phyloP scores from a whole-genome alignment of 2,113 vertebrate genomes.

The Neotoma lepida region DNA sequence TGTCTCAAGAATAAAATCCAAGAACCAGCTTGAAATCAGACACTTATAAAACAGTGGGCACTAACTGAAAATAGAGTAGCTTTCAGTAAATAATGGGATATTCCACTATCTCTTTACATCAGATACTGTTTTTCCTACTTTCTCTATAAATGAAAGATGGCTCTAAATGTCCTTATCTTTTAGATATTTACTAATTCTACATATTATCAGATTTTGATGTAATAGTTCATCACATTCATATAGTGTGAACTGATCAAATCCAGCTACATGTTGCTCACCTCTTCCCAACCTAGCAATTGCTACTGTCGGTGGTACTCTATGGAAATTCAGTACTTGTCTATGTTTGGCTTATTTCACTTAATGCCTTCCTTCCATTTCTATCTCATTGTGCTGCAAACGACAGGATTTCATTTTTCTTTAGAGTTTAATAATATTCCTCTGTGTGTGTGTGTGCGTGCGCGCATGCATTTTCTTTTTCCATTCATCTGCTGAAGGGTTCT shows the following conservation, averaged over 20 bases:
- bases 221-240: background rate
- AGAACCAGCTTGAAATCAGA: background rate
- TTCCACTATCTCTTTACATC: background rate
- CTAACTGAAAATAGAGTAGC: background rate
- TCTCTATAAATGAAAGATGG: background rate
- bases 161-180: background rate
- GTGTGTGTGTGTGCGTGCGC: too few relatives aligned
- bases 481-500: background rate
- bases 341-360: background rate
- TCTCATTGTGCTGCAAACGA: background rate
- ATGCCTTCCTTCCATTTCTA: background rate
- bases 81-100: background rate
- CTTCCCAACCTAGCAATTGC: background rate
- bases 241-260: background rate
- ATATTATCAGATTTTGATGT: background rate
- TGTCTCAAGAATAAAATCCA: slow-evolving; percentile 26
- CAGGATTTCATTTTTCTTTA: background rate
- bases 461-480: background rate
- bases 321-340: background rate
- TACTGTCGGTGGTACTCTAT: background rate
- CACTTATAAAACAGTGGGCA: background rate
- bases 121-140: background rate
- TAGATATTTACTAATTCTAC: background rate
- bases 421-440: background rate
- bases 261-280: background rate